phyloP scores from a whole-genome alignment of 2,888 invertebrate species.

The Campoletis raptor region DNA sequence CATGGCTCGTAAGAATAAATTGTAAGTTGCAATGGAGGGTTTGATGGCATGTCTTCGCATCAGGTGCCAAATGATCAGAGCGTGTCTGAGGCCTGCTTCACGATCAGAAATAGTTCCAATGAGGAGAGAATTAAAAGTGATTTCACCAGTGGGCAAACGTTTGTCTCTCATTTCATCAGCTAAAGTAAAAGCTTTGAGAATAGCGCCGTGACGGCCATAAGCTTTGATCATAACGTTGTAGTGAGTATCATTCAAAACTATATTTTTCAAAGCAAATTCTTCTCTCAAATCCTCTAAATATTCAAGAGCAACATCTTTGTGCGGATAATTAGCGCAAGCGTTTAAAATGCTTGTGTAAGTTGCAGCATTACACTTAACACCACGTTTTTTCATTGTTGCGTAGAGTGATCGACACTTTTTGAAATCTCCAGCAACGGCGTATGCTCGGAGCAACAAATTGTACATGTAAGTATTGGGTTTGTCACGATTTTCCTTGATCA shows the following conservation, averaged over 20 bases:
- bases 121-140: constrained; percentile 92
- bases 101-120: constrained; percentile 94
- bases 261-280: constrained; percentile 89
- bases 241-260: constrained; percentile 90
- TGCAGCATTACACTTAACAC: constrained; percentile 89
- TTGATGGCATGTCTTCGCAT: constrained; percentile 88
- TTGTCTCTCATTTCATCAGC: constrained; percentile 94
- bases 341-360: constrained; percentile 95
- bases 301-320: constrained; percentile 88
- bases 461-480: constrained; percentile 93
- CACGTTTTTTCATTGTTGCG: constrained; percentile 92
- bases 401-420: constrained; percentile 94
- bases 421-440: constrained; percentile 93
- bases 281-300: constrained; percentile 89
- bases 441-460: constrained; percentile 93
- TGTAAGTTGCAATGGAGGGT: constrained; percentile 91
- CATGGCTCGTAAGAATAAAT: constrained; percentile 92
- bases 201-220: constrained; percentile 93
- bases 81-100: constrained; percentile 92
- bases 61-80: constrained; percentile 94
- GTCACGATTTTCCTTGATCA: constrained; percentile 91
- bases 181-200: constrained; percentile 91
- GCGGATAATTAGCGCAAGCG: constrained; percentile 93
- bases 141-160: constrained; percentile 87
- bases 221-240: constrained; percentile 97